Percentiles rank a stretch among this genome's conserved stretches.
These are phyloP conservation scores for Melinopterus prodromus DNA, from an alignment of 2,888 invertebrate genomes.

Conservation along the genomic window DNA sequence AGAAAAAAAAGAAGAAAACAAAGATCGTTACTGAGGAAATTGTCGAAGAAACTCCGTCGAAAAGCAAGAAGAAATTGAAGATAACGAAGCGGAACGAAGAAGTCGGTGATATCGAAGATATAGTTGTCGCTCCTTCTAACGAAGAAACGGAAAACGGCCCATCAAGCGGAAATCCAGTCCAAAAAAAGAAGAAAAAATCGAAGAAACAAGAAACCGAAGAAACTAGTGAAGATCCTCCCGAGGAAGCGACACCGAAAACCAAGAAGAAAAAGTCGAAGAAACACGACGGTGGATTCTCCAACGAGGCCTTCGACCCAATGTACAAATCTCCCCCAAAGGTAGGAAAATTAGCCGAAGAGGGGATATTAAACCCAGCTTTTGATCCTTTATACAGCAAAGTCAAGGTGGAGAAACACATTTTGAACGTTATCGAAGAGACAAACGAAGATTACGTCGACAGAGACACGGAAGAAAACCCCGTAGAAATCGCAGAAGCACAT, in stretches of 20 bases:
- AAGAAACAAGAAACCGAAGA: slow-evolving; percentile 25
- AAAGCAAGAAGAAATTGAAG: slow-evolving; percentile 37
- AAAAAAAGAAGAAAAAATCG: slow-evolving; percentile 31
- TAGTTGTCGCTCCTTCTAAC: neutral
- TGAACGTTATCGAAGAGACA: slow-evolving; percentile 14
- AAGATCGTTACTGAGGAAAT: neutral
- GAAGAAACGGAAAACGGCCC: neutral
- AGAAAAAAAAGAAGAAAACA: slow-evolving; percentile 7
- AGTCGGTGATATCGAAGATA: slow-evolving; percentile 26
- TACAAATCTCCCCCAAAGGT: neutral
- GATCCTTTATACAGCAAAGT: slow-evolving; percentile 46
- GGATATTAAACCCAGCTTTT: slow-evolving; percentile 53
- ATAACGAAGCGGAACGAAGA: slow-evolving; percentile 33
- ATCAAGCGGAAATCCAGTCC: neutral
- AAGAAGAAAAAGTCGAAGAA: slow-evolving; percentile 30
- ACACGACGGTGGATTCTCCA: slow-evolving; percentile 18
- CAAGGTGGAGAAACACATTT: neutral
- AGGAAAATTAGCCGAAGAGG: slow-evolving; percentile 15
- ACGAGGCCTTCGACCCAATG: neutral
- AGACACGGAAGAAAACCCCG: slow-evolving; percentile 38
- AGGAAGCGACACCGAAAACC: neutral
- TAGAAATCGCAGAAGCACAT: slow-evolving; percentile 41
- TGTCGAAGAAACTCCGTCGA: neutral
- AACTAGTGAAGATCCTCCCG: neutral
- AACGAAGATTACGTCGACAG: slow-evolving; percentile 33